A percentile compares a stretch with the other conserved stretches of the same genome.
phyloP scores from a whole-genome alignment of 2,113 vertebrate species.

The Melospiza melodia region DNA sequence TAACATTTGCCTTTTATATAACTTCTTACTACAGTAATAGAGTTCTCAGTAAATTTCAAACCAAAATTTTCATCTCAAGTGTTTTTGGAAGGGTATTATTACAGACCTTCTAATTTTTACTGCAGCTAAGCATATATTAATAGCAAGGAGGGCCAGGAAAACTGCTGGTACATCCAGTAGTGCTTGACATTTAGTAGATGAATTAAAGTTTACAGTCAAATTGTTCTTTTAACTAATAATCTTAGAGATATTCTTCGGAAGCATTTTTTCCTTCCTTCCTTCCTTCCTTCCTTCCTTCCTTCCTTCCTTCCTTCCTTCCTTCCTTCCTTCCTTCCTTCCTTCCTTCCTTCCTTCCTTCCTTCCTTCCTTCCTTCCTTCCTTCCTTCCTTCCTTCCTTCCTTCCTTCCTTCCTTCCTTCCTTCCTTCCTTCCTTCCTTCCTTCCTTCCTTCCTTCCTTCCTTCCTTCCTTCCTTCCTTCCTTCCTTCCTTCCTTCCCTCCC shows the following conservation, averaged over 20 bases:
- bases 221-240: constrained; percentile 31
- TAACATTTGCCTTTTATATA: constrained; percentile 15
- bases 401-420: too few relatives aligned
- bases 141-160: constrained; percentile 29
- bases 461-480: too few relatives aligned
- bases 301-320: not conserved
- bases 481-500: accelerated
- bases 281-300: too few relatives aligned
- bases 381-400: too few relatives aligned
- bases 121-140: constrained; percentile 48
- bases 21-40: constrained; percentile 32
- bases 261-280: too few relatives aligned
- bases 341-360: too few relatives aligned
- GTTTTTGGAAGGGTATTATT: constrained; percentile 63
- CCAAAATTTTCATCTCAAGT: constrained; percentile 47
- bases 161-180: constrained; percentile 15
- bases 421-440: too few relatives aligned
- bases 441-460: not conserved
- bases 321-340: too few relatives aligned
- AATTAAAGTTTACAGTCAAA: constrained; percentile 49
- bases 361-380: too few relatives aligned
- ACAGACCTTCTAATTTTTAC: constrained; percentile 61
- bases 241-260: not conserved
- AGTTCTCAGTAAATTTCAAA: constrained; percentile 63
- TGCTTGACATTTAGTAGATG: constrained; percentile 56